Evolutionary conservation across 2,797 vertebrate genomes (phyloP), one percentile per base, ranked within the genome.

Genomic region (Moxostoma hubbsi): DNA sequence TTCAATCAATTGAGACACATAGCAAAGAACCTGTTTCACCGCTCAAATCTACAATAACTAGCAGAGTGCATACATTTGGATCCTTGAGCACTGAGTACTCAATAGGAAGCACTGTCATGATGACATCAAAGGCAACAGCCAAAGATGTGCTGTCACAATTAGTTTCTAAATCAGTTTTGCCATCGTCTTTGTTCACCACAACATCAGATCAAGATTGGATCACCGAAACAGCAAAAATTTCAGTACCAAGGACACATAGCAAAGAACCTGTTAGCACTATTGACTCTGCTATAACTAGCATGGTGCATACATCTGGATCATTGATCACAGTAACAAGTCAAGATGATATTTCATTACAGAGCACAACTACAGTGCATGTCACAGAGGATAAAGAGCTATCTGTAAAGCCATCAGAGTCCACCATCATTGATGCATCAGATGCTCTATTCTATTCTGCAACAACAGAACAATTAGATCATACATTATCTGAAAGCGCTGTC

Each of bases 371-470:
- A 36, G 7, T 11, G 2, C 13, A 3, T 45, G 24, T 69, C 3
- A 13, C 8, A 2, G 67, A 69, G 4, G 10, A 36, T 36, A 54
- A 16, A 36, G 12, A 18, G 8, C 12, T 18, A 54, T 66, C 36
- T 51, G 18, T 53, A 54, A 75, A 72, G 63, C 15, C 69, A 46
- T 65, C 61, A 50, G 68, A 51, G 36, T 73, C 73, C 61, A 43
- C 58, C 16, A 10, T 64, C 54, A 66, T 16, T 53, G 69, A 15
- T 75, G 51, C 13, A 5, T 81, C 72, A 61, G 62, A 83, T 18
- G 51, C 53, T 70, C 66, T 49, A 11, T 10, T 71, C 6, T 9
- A 59, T 9, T 73, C 54, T 74, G 49, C 61, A 75, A 55, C 70
- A 46, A 18, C 66, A 2, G 55, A 36, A 16, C 36, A 6, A 53